These are phyloP conservation scores for Melanerpes aurifrons DNA, from an alignment of 2,113 vertebrate species.

Conservation along the genomic window DNA sequence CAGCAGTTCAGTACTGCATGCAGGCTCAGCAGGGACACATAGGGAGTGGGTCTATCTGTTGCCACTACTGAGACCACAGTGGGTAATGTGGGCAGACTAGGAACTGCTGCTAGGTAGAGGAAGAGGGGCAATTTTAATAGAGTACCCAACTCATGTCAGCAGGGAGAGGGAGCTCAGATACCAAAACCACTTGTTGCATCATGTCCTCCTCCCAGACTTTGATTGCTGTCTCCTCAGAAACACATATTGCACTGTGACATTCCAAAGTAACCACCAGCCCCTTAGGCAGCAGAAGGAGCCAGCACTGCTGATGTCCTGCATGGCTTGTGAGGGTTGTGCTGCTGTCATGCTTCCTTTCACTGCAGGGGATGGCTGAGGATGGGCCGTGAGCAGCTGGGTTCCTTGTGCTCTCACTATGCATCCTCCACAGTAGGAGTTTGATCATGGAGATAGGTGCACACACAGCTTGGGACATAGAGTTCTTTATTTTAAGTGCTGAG, in stretches of 20 bases:
- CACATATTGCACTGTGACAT: not conserved
- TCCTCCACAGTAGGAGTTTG: not conserved
- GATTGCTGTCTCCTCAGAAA: not conserved
- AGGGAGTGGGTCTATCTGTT: not conserved
- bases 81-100: not conserved
- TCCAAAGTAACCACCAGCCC: not conserved
- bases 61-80: not conserved
- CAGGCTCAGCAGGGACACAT: not conserved
- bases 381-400: not conserved
- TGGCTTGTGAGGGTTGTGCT: not conserved
- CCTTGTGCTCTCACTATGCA: not conserved
- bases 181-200: not conserved
- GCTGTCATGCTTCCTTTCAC: not conserved
- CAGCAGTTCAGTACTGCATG: not conserved
- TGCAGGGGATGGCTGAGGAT: not conserved
- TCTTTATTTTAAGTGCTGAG: not conserved
- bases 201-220: not conserved
- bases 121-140: not conserved
- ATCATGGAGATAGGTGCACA: not conserved
- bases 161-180: not conserved
- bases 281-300: not conserved
- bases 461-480: fast-evolving
- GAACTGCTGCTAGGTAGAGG: not conserved
- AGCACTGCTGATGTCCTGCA: not conserved
- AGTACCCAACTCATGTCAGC: not conserved